A percentile compares a stretch with the other conserved stretches of the same genome.
Conservation (phyloP, 2,888 invertebrate genomes). For the Hypselothyrea guttata region DNA sequence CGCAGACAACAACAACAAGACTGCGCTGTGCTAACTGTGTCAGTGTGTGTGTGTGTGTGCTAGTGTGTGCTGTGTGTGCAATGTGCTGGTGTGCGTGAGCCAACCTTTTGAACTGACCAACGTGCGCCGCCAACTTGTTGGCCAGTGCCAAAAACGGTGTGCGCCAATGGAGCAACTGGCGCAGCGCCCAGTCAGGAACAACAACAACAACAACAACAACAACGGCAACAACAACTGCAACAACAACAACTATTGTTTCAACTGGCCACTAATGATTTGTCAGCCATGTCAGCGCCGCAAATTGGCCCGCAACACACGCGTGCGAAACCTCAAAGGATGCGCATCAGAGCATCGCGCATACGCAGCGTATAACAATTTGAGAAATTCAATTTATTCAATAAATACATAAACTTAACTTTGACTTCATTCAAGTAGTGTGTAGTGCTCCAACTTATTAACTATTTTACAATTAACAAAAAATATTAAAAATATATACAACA, state of each 20-base stretch:
- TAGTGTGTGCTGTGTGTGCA: constrained; percentile 25
- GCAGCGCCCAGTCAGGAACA: constrained; percentile 43
- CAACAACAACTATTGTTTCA: constrained; percentile 48
- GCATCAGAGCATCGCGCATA: constrained; percentile 54
- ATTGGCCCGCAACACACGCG: constrained; percentile 57
- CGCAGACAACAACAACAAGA: constrained; percentile 53
- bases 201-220: constrained; percentile 20
- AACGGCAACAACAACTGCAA: constrained; percentile 10
- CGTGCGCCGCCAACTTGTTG: constrained; percentile 59
- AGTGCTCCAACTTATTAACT: constrained; percentile 38
- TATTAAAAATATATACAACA: constrained; percentile 8
- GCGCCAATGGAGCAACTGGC: constrained; percentile 55
- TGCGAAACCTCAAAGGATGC: constrained; percentile 64
- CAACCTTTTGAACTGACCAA: constrained; percentile 59
- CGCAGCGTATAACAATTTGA: constrained; percentile 29
- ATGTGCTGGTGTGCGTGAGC: constrained; percentile 24
- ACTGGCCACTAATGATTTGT: constrained; percentile 68
- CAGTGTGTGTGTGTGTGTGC: constrained; percentile 28
- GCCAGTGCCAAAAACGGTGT: constrained; percentile 53
- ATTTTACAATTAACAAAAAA: constrained; percentile 1
- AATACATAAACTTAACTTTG: constrained; percentile 15
- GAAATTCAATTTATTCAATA: constrained; percentile 9
- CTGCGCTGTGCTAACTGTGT: constrained; percentile 39
- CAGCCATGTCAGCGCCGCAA: constrained; percentile 37
- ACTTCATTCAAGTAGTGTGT: constrained; percentile 34